Evolutionary conservation across 2,888 invertebrate species (phyloP).

Genomic region (Napeogenes sylphis): DNA sequence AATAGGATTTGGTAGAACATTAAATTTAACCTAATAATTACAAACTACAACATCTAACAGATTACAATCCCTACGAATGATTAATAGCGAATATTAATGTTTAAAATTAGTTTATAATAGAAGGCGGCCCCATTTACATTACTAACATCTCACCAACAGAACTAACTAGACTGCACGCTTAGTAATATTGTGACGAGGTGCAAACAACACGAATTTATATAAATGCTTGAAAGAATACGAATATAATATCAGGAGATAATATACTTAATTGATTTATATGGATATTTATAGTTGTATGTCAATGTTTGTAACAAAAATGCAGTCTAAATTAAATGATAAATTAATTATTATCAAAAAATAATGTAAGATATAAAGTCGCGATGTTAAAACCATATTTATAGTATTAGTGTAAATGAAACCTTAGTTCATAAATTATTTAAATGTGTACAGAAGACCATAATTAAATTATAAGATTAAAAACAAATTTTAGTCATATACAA

Average conservation of each 20-base stretch:
- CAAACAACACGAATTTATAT: neutral
- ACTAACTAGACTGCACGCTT: conserved; percentile 10
- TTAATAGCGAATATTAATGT: conserved; percentile 24
- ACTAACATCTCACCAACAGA: conserved; percentile 35
- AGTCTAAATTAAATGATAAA: too few species aligned
- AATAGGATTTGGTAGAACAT: conserved; percentile 68
- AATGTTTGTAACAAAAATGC: too few species aligned
- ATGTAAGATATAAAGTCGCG: too few species aligned
- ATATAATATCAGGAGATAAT: neutral
- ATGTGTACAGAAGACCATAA: neutral
- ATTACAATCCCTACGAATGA: conserved; percentile 64
- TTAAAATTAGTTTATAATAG: conserved; percentile 46
- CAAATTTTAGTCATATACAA: conserved; percentile 12
- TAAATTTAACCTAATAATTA: conserved; percentile 52
- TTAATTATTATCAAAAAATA: too few species aligned
- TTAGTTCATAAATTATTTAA: conserved; percentile 2
- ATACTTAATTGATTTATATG: neutral
- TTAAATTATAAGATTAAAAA: conserved; percentile 14
- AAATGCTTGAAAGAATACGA: neutral
- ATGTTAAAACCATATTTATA: neutral
- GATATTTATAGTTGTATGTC: neutral
- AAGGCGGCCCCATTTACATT: conserved; percentile 73
- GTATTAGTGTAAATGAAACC: conserved; percentile 17
- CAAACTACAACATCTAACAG: conserved; percentile 59
- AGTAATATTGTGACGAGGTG: neutral